Base-by-base conservation (phyloP, 1,140 invertebrate genomes). In the Calliphora vicina region DNA sequence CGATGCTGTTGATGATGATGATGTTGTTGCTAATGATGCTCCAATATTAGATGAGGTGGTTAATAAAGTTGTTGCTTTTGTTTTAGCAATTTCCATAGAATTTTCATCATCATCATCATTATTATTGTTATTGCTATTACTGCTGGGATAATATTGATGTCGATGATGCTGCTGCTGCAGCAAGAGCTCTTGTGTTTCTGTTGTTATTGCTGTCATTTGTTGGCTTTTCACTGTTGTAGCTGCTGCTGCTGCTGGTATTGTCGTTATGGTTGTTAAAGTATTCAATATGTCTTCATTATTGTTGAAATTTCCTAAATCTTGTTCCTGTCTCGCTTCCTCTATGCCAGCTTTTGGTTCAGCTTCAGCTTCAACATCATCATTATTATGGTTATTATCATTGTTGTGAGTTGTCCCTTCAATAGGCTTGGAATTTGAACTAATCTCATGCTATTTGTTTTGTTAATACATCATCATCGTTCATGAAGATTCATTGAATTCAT, bases 21-120 rank as follows among this genome's bases (percentile, higher is more conserved):
- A 81, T 61, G 50, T 61, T 81, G 80, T 42, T 71, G 50, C 42
- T 81, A 35, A 26, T n/a, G 80, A 67, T 27, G 80, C 6, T 50
- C 10, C 35, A 5, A 35, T 35, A 35, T 35, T 35, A 10, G 43
- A 17, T 10, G 45, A 25, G 8, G 61, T 67, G 61, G 61, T 67
- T 67, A 67, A 67, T 67, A 67, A 67, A 57, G 80, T 57, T 50
- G 80, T 81, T 81, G 80, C 35, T 45, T 20, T 45, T 78, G 74
- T 78, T 43, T 20, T 78, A 43, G 35, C 20, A 43, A 35, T 74
- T 35, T 74, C 27, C 6, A 27, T 43, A 27, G 10, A 15, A 42
- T 17, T n/a, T n/a, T 43, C 23, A 43, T 78, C 20, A 25, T 45
- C 20, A 23, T 43, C 25, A 20, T 45, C 29, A 29, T 5, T 29